Evolutionary conservation across 2,888 invertebrate genomes (phyloP).

Genomic region (Pelosia muscerda): DNA sequence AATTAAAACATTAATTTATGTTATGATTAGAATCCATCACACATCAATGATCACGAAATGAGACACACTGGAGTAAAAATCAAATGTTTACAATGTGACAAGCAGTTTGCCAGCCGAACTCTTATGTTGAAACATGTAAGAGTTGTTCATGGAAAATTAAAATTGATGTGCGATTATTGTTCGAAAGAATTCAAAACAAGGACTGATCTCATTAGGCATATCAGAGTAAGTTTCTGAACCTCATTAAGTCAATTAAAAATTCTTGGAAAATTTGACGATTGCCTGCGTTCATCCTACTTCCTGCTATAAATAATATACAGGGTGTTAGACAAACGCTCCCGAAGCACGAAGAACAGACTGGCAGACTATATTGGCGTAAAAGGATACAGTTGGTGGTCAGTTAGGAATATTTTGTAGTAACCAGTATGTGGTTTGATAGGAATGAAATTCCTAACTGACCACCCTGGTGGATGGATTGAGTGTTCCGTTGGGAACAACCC

Average conservation of each 20-base stretch:
- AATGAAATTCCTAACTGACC: too few species aligned
- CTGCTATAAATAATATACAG: too few species aligned
- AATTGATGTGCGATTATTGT: background rate
- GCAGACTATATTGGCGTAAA: too few species aligned
- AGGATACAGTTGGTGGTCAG: too few species aligned
- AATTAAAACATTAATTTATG: background rate
- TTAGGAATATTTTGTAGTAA: too few species aligned
- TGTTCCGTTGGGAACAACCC: too few species aligned
- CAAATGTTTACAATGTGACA: background rate
- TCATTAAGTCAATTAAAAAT: background rate
- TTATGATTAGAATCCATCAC: background rate
- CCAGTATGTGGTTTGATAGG: too few species aligned
- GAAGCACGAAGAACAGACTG: too few species aligned
- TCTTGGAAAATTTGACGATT: too few species aligned
- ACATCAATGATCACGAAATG: background rate
- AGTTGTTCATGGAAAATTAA: background rate
- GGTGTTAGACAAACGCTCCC: too few species aligned
- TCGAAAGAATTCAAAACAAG: slow-evolving; percentile 1
- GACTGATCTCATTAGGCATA: slow-evolving; percentile 9
- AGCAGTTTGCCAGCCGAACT: background rate
- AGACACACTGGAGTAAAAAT: background rate
- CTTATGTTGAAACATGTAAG: background rate
- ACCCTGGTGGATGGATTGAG: too few species aligned
- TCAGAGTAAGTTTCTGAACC: slow-evolving; percentile 27
- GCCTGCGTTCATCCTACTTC: too few species aligned